A percentile compares a stretch with the other conserved stretches of the same genome.
Evolutionary conservation across 2,888 invertebrate genomes (phyloP).

Genomic region (Andrena bucephala): DNA sequence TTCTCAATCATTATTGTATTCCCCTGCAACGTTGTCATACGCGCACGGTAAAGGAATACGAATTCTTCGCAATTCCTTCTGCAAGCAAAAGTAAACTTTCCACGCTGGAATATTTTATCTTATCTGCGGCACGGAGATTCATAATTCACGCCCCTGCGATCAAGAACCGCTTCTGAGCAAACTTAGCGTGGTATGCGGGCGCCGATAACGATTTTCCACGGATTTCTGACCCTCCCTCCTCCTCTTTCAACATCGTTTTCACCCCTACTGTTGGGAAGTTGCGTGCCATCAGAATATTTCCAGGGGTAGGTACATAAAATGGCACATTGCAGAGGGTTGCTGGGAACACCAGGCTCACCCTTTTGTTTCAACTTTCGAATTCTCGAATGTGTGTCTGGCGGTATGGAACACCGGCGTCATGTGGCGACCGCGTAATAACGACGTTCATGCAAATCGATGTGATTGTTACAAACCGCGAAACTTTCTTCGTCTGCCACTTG

Average conservation of each 20-base stretch:
- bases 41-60: background rate
- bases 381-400: background rate
- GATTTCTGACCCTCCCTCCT: background rate
- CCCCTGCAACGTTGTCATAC: background rate
- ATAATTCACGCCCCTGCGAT: slow-evolving; percentile 21
- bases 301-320: slow-evolving; percentile 58
- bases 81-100: background rate
- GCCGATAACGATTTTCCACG: slow-evolving; percentile 54
- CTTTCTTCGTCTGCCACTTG: slow-evolving; percentile 2
- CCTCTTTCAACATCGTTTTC: background rate
- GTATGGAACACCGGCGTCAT: slow-evolving; percentile 6
- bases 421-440: slow-evolving; percentile 23
- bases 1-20: background rate
- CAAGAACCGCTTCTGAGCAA: slow-evolving; percentile 1
- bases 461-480: slow-evolving; percentile 14
- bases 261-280: slow-evolving; percentile 3
- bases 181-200: slow-evolving; percentile 40
- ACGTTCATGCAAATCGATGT: slow-evolving; percentile 20
- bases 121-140: slow-evolving; percentile 13
- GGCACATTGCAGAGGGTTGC: slow-evolving; percentile 7
- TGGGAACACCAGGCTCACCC: background rate
- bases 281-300: slow-evolving; percentile 1
- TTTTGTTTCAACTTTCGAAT: slow-evolving; percentile 15
- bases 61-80: background rate
- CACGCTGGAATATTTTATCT: background rate